These are phyloP conservation scores for Tragelaphus oryx DNA, from an alignment of 2,797 vertebrate genomes.

Conservation along the genomic window DNA sequence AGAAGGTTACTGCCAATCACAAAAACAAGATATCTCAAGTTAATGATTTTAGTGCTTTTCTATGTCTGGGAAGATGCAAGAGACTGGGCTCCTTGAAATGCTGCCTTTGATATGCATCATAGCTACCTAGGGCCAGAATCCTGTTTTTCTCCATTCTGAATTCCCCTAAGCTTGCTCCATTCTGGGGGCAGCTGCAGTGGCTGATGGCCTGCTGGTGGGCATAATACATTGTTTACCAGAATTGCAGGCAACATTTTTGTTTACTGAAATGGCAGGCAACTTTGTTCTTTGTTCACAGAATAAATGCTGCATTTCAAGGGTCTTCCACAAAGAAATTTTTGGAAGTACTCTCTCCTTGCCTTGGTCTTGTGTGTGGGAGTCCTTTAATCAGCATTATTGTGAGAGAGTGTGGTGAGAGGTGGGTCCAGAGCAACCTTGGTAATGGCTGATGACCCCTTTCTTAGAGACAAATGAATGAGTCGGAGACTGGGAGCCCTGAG, in stretches of 20 bases:
- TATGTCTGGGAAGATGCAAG: background rate
- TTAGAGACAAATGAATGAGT: background rate
- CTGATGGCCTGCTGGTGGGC: background rate
- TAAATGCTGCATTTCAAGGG: background rate
- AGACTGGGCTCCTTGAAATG: background rate
- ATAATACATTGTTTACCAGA: background rate
- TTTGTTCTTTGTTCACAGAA: background rate
- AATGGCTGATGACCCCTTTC: background rate
- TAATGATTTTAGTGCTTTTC: background rate
- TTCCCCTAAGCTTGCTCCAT: too few relatives aligned
- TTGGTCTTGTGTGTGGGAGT: background rate
- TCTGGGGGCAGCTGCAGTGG: background rate
- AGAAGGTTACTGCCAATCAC: background rate
- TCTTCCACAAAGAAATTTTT: background rate
- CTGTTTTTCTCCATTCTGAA: background rate
- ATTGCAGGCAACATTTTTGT: background rate
- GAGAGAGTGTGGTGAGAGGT: background rate
- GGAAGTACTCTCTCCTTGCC: background rate
- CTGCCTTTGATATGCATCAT: background rate
- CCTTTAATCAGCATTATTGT: background rate
- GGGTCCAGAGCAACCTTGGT: background rate
- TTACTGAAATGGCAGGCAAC: background rate
- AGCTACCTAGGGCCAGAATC: background rate
- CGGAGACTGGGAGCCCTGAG: background rate
- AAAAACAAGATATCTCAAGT: background rate